Base-by-base conservation (phyloP, 2,797 vertebrate species). In the Tinamus major region DNA sequence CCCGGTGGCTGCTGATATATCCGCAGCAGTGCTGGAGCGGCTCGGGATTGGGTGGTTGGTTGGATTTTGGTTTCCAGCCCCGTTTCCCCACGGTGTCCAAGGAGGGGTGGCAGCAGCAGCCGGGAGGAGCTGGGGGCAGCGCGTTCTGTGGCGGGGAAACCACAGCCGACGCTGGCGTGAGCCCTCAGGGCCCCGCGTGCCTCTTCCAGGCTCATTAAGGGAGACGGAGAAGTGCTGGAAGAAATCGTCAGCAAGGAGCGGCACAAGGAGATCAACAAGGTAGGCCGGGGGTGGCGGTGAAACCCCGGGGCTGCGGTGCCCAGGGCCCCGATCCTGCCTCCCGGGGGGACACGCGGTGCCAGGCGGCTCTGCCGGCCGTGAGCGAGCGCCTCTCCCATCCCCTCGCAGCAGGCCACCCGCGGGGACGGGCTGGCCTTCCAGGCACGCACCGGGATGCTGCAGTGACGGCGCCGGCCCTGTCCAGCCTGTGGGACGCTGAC, bases 241-340 rank as follows among this genome's bases (percentile, higher is more conserved):
- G 99, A 99, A 96, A 99, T 99, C 0, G 98, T 99, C 91, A 99
- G 98, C 94, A 98, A 98, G 93, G 99, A 99, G 24, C 98, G 97
- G 82, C 99, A 99, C 97, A 98, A 98, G 96, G 99, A 99, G 1
- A 99, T 99, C 91, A 99, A 99, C 96, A 99, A 99, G 99, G 99
- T 99, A 97, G 97, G 31, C 0, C 20, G 55, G 58, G n/a, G 10
- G 29, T 23, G 48, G 2, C 23, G 63, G 37, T 53, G 4, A 23
- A 68, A 42, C 14, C 0, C 4, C n/a, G 42, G 13, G 26, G 37
- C 63, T 82, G 85, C 70, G 59, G 49, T 24, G 41, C 46, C 72
- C 79, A 13, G 48, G 18, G 20, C n/a, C n/a, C n/a, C n/a, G n/a
- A n/a, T n/a, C n/a, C n/a, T n/a, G n/a, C n/a, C n/a, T n/a, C n/a